Evolutionary conservation across 53 echinoderm and acorn worm genomes (phyloP), one percentile per base, ranked within the genome.

Genomic region (Astropecten irregularis): DNA sequence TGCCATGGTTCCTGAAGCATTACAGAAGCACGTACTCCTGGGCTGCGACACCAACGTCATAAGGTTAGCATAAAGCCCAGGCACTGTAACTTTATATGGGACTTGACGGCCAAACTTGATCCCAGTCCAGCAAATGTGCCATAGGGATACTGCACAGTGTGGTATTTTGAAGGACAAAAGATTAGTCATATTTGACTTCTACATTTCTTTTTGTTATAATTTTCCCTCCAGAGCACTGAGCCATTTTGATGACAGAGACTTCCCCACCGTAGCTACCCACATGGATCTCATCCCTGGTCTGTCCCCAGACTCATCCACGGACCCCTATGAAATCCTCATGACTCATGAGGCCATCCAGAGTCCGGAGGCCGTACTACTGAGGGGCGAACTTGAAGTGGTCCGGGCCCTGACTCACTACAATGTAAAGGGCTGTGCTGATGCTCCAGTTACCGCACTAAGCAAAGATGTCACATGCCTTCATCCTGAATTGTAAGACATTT

Each of bases 281-380:
- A 70, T 96, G 48, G 84, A 91, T 84, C 77, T 93, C 57, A 69
- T 96, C 54, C 96, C 96, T n/a, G 93, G 91, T 65, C 85, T 92
- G 82, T 87, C 95, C 14, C 56, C 82, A n/a, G 92, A 95, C 47
- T 25, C 74, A 0, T 54, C 71, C n/a, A 62, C 71, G 15, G 69
- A 76, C 37, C 69, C 86, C 3, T 66, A 71, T 20, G 86, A 83
- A 1, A 40, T 87, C 48, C 65, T 69, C 15, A 60, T 94, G 47
- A 32, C 73, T 35, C 65, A 85, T 4, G 67, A 86, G 16, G 35
- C 31, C 21, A 86, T 86, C 27, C 91, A 82, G 50, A 82, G 82
- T 13, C 83, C 86, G 11, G 69, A 67, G 15, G 82, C 86, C 26
- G 69, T 91, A 0, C 79, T 86, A 18, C 86, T 39, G 60, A 82